phyloP scores from a whole-genome alignment of 2,888 invertebrate species.

The Cotesia congregata region DNA sequence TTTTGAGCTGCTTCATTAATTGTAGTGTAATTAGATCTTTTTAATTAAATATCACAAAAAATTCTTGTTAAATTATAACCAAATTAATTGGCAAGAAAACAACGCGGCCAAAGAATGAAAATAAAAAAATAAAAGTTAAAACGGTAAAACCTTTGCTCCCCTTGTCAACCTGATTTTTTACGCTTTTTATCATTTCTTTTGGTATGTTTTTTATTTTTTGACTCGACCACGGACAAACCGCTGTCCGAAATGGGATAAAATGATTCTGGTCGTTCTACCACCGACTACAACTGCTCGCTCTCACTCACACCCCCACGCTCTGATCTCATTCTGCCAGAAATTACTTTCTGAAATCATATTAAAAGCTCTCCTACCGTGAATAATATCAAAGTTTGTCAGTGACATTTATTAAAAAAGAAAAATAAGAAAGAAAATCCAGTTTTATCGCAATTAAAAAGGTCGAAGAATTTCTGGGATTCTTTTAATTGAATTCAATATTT shows the following conservation, averaged over 20 bases:
- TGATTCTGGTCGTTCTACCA: background rate
- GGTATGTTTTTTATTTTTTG: constrained; percentile 38
- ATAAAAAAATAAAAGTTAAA: constrained; percentile 43
- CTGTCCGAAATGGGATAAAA: constrained; percentile 27
- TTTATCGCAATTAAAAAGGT: background rate
- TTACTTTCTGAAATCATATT: constrained; percentile 37
- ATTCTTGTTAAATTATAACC: too few species aligned
- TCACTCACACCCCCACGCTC: constrained; percentile 24
- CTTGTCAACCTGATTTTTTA: constrained; percentile 42
- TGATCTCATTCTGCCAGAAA: constrained; percentile 37
- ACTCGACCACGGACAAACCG: constrained; percentile 31
- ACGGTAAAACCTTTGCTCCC: constrained; percentile 45
- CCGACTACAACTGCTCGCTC: background rate
- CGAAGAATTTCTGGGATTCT: background rate
- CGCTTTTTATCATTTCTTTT: constrained; percentile 37
- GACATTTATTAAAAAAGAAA: constrained; percentile 21
- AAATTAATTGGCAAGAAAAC: too few species aligned
- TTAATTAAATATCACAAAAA: too few species aligned
- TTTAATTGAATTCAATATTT: background rate
- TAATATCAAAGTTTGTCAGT: constrained; percentile 30
- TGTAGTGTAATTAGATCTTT: too few species aligned
- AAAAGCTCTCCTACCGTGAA: constrained; percentile 25
- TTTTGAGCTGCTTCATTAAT: too few species aligned
- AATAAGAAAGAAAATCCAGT: background rate
- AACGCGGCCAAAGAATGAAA: constrained; percentile 40